Evolutionary conservation across 2,113 vertebrate genomes (phyloP), one percentile per base, ranked within the genome.

Genomic region (Choloepus hoffmanni): DNA sequence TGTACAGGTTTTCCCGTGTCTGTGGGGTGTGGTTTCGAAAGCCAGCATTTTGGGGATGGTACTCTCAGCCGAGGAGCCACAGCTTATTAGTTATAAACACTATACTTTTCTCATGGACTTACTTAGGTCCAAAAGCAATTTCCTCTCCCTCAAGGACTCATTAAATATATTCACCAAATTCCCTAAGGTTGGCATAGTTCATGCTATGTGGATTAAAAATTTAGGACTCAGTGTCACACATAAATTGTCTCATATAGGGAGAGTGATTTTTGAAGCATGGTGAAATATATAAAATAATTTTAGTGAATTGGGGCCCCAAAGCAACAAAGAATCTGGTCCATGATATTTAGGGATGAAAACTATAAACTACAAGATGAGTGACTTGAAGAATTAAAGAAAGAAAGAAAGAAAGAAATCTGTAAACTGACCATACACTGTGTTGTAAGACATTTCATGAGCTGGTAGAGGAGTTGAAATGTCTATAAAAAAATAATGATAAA

Each of bases 381-480:
- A 81, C 23, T 93, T 67, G n/a, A 86, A 87, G 83, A 67, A 94
- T 93, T 97, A 62, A 94, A 92, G 36, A 36, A 36, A 36, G 36
- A 36, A 36, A 36, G 36, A 36, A 94, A 95, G 67, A 70, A 97
- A 97, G 97, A 96, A 67, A 97, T 93, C 92, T 43, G 94, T 95
- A 98, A 98, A 99, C 98, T 98, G 98, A 99, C 99, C 98, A 98
- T 98, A 98, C 92, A 98, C 97, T 98, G 98, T 98, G 98, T 98
- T 65, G 98, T 98, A 98, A 98, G 98, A 98, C 98, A 99, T 99
- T 99, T 99, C 99, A 99, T 99, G 98, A 99, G 98, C 99, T 98
- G 99, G 98, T 98, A 99, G 98, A 98, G 98, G 98, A 97, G 99
- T 99, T 97, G 99, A 99, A 99, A 99, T 97, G 98, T 99, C 99